A percentile compares a stretch with the other conserved stretches of the same genome.
Evolutionary conservation across 2,888 invertebrate species (phyloP).

Genomic region (Rhyacophila evoluta): DNA sequence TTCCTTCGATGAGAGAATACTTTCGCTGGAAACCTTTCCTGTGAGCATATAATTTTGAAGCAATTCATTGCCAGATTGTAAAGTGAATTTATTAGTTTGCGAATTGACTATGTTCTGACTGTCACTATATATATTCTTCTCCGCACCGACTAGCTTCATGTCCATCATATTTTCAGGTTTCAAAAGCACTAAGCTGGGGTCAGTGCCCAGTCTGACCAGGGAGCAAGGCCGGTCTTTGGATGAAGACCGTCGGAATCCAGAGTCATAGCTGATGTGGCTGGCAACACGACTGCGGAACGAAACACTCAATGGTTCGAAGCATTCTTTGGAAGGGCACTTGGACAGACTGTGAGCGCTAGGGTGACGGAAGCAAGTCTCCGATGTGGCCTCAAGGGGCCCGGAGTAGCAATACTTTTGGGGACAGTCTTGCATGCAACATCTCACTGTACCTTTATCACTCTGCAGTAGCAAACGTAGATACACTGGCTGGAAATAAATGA

Average conservation of each 20-base stretch:
- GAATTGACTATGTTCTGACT: neutral
- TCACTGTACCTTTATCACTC: slow-evolving; percentile 81
- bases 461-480: slow-evolving; percentile 79
- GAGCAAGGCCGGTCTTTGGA: slow-evolving; percentile 42
- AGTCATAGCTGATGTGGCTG: slow-evolving; percentile 51
- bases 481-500: slow-evolving; percentile 78
- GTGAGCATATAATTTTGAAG: neutral
- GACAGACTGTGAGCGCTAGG: slow-evolving; percentile 56
- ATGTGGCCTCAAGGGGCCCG: slow-evolving; percentile 60
- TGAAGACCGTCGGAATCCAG: slow-evolving; percentile 42
- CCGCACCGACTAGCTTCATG: neutral
- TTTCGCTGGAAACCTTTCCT: neutral
- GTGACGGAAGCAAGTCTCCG: slow-evolving; percentile 59
- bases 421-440: slow-evolving; percentile 71
- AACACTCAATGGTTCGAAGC: slow-evolving; percentile 57
- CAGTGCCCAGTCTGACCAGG: slow-evolving; percentile 50
- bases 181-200: slow-evolving; percentile 51
- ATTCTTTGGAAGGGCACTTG: slow-evolving; percentile 57
- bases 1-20: neutral
- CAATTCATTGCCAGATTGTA: neutral
- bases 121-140: neutral
- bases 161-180: neutral
- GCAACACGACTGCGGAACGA: slow-evolving; percentile 44
- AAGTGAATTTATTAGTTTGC: neutral
- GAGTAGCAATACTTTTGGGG: slow-evolving; percentile 65